Conservation (phyloP, 1,140 invertebrate genomes). For the Aplysia californica region DNA sequence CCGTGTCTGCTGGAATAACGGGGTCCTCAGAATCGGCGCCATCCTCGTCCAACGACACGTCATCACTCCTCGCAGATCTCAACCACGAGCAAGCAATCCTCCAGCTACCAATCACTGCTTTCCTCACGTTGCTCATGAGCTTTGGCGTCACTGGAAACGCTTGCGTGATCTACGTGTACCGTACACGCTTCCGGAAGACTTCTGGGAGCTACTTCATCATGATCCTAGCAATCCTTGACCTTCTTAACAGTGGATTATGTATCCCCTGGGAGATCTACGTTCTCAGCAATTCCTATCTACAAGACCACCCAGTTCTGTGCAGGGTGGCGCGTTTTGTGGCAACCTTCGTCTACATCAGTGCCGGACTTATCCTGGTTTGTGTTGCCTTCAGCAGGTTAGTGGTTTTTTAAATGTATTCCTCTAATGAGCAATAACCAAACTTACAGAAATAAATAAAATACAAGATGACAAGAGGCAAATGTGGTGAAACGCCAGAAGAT, state of each 20-base stretch:
- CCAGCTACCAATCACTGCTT: slow-evolving; percentile 24
- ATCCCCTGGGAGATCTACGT: slow-evolving; percentile 30
- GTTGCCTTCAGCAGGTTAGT: slow-evolving; percentile 18
- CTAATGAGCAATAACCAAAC: no score
- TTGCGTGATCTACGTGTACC: slow-evolving; percentile 27
- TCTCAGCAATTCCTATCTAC: slow-evolving; percentile 25
- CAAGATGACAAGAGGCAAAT: no score
- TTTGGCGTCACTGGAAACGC: slow-evolving; percentile 22
- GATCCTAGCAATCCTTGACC: slow-evolving; percentile 27
- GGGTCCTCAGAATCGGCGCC: no score
- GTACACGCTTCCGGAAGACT: slow-evolving; percentile 18
- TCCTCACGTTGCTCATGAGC: slow-evolving; percentile 24
- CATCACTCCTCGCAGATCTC: no score
- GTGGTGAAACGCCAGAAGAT: no score
- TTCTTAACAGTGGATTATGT: slow-evolving; percentile 6
- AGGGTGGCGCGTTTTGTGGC: slow-evolving; percentile 23
- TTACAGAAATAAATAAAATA: no score
- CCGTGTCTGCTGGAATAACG: no score
- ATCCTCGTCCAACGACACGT: no score
- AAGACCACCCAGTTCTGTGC: slow-evolving; percentile 2
- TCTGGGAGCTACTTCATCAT: slow-evolving; percentile 31
- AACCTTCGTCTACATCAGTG: slow-evolving; percentile 8
- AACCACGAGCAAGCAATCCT: slow-evolving; percentile 11
- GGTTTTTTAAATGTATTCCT: no score
- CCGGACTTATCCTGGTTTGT: slow-evolving; percentile 22